A percentile compares a stretch with the other conserved stretches of the same genome.
These are phyloP conservation scores for Corythornis madagascariensis DNA, from an alignment of 2,113 vertebrate genomes.

Conservation along the genomic window DNA sequence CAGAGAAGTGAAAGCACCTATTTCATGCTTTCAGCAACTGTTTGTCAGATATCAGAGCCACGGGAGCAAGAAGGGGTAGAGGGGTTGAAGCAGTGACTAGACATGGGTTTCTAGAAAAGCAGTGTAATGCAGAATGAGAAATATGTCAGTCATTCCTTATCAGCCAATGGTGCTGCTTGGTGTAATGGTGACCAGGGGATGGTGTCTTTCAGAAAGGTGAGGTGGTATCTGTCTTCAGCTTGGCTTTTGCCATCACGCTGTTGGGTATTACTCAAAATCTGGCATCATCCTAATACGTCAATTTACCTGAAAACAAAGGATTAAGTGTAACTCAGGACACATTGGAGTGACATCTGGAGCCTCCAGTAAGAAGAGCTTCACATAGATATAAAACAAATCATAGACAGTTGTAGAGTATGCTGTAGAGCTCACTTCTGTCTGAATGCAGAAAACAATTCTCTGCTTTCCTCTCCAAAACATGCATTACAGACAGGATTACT, in stretches of 20 bases:
- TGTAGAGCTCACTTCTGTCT: neutral
- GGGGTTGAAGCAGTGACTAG: neutral
- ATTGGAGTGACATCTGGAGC: neutral
- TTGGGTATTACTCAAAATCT: neutral
- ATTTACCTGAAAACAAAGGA: neutral
- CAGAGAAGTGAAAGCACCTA: neutral
- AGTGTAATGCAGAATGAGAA: neutral
- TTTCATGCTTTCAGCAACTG: neutral
- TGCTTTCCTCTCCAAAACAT: neutral
- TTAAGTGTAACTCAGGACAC: neutral
- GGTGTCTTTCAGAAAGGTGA: neutral
- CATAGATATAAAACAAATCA: neutral
- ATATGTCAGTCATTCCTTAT: neutral
- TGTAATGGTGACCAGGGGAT: neutral
- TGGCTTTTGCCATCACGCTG: neutral
- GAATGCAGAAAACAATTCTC: neutral
- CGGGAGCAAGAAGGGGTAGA: neutral
- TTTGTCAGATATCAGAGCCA: neutral
- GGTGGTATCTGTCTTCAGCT: neutral
- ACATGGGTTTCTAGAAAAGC: neutral
- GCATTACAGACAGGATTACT: neutral
- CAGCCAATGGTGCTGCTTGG: neutral
- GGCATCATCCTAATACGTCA: neutral
- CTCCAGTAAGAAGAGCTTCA: neutral
- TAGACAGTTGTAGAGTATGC: neutral